Percentiles rank a stretch among this genome's conserved stretches.
These are phyloP conservation scores for Alethe castanea DNA, from an alignment of 2,113 vertebrate genomes.

Conservation along the genomic window DNA sequence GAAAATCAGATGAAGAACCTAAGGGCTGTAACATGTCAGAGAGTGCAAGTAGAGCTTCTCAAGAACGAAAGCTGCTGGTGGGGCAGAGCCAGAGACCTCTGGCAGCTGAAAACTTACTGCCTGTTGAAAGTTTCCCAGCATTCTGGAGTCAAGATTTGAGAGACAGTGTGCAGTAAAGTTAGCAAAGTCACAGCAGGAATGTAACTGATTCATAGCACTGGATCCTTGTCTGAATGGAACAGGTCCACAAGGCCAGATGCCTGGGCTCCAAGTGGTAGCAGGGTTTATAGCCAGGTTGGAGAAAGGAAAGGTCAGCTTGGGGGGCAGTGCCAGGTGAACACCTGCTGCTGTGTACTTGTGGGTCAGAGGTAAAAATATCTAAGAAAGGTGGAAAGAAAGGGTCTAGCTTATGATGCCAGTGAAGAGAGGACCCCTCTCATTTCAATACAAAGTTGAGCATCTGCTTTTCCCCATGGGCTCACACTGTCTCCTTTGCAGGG, in stretches of 20 bases:
- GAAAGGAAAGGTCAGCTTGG: background rate
- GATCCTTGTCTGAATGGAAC: background rate
- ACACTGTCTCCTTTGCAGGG: background rate
- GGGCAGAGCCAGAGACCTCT: background rate
- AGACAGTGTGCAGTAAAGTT: background rate
- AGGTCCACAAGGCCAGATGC: background rate
- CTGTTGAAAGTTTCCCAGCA: background rate
- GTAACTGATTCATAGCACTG: background rate
- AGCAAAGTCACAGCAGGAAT: background rate
- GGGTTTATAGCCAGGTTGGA: background rate
- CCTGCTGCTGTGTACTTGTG: background rate
- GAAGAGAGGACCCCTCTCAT: background rate
- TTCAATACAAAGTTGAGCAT: background rate
- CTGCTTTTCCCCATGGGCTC: background rate
- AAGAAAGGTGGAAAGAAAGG: background rate
- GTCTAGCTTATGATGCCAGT: background rate
- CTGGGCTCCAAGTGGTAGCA: background rate
- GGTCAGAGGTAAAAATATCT: background rate
- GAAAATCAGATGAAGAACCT: background rate
- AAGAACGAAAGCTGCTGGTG: background rate
- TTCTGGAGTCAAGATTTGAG: background rate
- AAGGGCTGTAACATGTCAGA: background rate
- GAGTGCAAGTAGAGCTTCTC: background rate
- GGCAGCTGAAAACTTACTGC: background rate
- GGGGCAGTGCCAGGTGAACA: accelerated